Base-by-base conservation (phyloP, 2,888 invertebrate species). In the Heliconius ethilla region DNA sequence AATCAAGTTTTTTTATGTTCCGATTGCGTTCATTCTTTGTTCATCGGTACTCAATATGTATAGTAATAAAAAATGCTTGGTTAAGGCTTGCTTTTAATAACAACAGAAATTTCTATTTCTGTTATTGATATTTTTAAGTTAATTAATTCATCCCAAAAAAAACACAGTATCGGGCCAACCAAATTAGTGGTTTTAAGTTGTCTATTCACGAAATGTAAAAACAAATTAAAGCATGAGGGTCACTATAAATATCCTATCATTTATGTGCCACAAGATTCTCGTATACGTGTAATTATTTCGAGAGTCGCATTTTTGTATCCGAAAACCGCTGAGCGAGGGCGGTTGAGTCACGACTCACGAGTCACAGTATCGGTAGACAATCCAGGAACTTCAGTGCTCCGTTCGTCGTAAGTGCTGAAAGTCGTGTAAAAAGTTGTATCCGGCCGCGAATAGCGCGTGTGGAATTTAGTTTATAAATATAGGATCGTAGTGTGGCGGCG, bases 381-480 rank as follows among this genome's bases (percentile, higher is more conserved):
- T 88, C 83, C 87, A 87, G 89, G 87, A 87, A 87, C 86, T 90
- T 92, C 94, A 94, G 94, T 94, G 90, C 90, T 92, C 89, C 89
- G 92, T 87, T 89, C 91, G 93, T 87, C 92, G 93, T 93, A 94
- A 94, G 94, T 94, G 93, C 92, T 84, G 94, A 92, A 90, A 93
- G 93, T 93, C 94, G 94, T 93, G 94, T 93, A 92, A 93, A 93
- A 93, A 93, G 93, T 91, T 91, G 92, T 93, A 94, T 92, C 93
- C 93, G 92, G 91, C 92, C 86, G 87, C 86, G 90, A 89, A 91
- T 90, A 90, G 89, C 89, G 88, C 88, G 89, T 87, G 89, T 89
- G 92, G 93, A 91, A 93, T 94, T 92, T 87, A 90, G 91, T 92
- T 93, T 94, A 94, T 93, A 92, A 94, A 94, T 94, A 94, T 89